phyloP scores from a whole-genome alignment of 2,888 invertebrate genomes.

The Imbricaverruca yamaguchii region DNA sequence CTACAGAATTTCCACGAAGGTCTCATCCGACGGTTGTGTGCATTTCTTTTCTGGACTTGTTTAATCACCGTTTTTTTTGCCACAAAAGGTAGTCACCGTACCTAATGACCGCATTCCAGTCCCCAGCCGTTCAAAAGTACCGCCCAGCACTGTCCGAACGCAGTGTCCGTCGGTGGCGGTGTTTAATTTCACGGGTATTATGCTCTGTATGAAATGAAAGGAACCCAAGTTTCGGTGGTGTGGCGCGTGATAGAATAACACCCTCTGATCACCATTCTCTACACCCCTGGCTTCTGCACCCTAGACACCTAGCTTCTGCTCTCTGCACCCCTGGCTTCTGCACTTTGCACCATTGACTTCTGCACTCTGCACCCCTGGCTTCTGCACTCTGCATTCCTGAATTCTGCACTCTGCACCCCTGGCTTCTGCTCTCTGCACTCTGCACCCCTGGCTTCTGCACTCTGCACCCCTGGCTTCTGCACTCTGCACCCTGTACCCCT shows the following conservation, averaged over 20 bases:
- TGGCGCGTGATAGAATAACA: background rate
- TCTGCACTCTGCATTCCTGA: background rate
- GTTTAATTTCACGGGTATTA: conserved; percentile 11
- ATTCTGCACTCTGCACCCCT: background rate
- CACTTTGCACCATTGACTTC: background rate
- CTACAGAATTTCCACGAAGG: no score
- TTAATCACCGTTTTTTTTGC: background rate
- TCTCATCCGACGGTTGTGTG: background rate
- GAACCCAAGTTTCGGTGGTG: background rate
- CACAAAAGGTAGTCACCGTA: background rate
- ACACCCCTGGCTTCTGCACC: background rate
- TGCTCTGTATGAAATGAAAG: background rate
- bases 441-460: background rate
- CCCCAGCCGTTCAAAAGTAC: background rate
- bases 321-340: background rate
- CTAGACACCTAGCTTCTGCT: background rate
- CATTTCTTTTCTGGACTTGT: background rate
- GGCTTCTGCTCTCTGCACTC: background rate
- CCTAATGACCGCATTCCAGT: background rate
- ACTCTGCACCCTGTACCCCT: no score
- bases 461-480: background rate
- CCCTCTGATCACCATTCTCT: background rate
- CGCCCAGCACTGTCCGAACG: background rate
- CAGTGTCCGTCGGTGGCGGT: background rate
- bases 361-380: no score